These are phyloP conservation scores for Macrobrachium nipponense DNA, from an alignment of 1,140 invertebrate genomes.

Conservation along the genomic window DNA sequence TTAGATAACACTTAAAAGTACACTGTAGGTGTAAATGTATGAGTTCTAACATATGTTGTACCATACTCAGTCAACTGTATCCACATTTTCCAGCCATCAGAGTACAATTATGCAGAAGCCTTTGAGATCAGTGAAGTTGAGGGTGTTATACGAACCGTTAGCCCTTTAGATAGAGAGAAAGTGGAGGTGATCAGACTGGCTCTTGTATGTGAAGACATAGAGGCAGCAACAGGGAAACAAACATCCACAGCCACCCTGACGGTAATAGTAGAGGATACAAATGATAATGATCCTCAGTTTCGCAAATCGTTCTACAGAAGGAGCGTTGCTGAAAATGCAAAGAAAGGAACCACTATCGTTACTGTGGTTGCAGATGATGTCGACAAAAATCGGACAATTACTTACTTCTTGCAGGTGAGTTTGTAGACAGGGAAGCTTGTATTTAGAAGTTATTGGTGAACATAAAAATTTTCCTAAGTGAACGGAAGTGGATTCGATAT, in stretches of 20 bases:
- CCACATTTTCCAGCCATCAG: slow-evolving; percentile 75
- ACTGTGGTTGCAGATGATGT: slow-evolving; percentile 87
- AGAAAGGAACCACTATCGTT: slow-evolving; percentile 83
- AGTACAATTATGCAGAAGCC: slow-evolving; percentile 79
- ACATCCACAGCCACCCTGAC: slow-evolving; percentile 76
- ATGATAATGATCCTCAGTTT: slow-evolving; percentile 92
- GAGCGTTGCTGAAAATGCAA: slow-evolving; percentile 88
- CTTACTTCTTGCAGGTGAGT: slow-evolving; percentile 82
- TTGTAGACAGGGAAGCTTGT: background rate
- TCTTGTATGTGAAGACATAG: slow-evolving; percentile 86
- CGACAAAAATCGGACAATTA: slow-evolving; percentile 88
- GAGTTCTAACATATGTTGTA: background rate
- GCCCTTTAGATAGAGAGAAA: slow-evolving; percentile 83
- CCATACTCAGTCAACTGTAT: background rate
- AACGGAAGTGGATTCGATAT: too few species aligned
- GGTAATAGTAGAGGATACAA: slow-evolving; percentile 82
- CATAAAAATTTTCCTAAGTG: too few species aligned
- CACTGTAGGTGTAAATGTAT: background rate
- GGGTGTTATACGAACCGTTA: slow-evolving; percentile 77
- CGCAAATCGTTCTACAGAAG: slow-evolving; percentile 81
- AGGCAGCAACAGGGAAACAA: slow-evolving; percentile 46
- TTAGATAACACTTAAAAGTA: too few species aligned
- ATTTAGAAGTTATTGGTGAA: too few species aligned
- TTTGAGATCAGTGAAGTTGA: slow-evolving; percentile 83
- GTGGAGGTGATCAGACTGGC: slow-evolving; percentile 83